phyloP scores from a whole-genome alignment of 2,113 vertebrate species.

The Abramis brama region DNA sequence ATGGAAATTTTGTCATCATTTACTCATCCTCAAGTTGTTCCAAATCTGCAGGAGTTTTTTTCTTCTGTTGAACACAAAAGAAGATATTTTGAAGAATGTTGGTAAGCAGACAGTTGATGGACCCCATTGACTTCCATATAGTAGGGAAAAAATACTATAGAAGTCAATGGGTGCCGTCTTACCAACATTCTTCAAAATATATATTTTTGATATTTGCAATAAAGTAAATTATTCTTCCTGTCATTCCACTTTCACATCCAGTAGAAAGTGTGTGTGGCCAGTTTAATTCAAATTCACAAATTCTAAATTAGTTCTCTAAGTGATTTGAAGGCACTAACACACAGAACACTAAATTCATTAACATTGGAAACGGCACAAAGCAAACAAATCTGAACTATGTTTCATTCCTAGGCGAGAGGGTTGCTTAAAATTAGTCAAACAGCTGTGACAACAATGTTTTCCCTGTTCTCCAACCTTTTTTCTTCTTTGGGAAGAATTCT shows the following conservation, averaged over 20 bases:
- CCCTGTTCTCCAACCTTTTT: not conserved
- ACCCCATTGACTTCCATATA: too few species aligned
- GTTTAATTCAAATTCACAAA: not conserved
- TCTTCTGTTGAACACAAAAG: too few species aligned
- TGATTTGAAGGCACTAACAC: not conserved
- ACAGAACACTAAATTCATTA: slow-evolving; percentile 1
- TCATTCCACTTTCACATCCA: not conserved
- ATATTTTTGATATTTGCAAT: not conserved
- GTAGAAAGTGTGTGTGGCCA: not conserved
- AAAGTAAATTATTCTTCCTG: not conserved
- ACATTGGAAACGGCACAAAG: slow-evolving; percentile 6
- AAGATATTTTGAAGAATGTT: too few species aligned
- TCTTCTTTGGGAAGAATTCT: slow-evolving; percentile 16
- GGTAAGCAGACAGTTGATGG: too few species aligned
- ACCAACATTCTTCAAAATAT: too few species aligned
- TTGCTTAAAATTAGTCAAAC: slow-evolving; percentile 32
- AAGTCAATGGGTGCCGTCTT: too few species aligned
- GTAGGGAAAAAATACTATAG: too few species aligned
- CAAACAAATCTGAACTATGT: not conserved
- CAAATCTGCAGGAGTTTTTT: too few species aligned
- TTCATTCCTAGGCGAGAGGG: not conserved
- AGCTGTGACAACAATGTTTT: slow-evolving; percentile 35
- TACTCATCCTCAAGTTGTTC: too few species aligned
- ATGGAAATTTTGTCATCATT: too few species aligned
- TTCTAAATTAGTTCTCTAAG: not conserved